Evolutionary conservation across 2,113 vertebrate species (phyloP), one percentile per base, ranked within the genome.

Genomic region (Chaetorhynchus papuensis): DNA sequence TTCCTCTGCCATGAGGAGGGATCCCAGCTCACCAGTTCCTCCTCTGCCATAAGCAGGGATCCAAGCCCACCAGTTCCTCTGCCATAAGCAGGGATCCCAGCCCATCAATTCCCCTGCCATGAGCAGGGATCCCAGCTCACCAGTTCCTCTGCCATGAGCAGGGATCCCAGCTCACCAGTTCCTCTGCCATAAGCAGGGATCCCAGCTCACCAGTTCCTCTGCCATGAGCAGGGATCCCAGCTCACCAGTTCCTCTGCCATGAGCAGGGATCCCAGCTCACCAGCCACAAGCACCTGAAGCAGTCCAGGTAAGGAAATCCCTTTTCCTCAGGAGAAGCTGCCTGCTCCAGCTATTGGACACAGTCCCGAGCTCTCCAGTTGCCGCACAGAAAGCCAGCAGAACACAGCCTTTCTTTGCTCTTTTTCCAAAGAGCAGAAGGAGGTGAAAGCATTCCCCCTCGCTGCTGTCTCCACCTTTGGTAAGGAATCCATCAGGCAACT

Each of bases 111-210:
- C 20, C 66, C 11, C 15, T 24, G 37, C 11, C 4, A 49, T 0
- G 10, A 24, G 20, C 27, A 54, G 31, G 30, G 41, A 86, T 70
- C 63, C 42, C 54, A 78, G 37, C 28, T 68, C 35, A 16, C 4
- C 0, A 0, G 5, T 28, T 68, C 7, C 70, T 6, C 1, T 15
- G 70, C 23, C 3, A 3, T 1, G 6, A 47, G 18, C 35, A 60
- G 47, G 31, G 39, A 87, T 50, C 63, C 47, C 35, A 79, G 19
- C 12, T 60, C 72, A 13, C 13, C 42, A 47, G 1, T 47, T 31
- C 50, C 31, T 5, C 6, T 35, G 49, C 39, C 2, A 2, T 2
- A 9, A 44, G 19, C 31, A 47, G n/a, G 31, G 35, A 87, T 54
- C 57, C 35, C 42, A 80, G 13, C 10, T 39, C 37, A 13, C 3